These are phyloP conservation scores for Byasa hedistus DNA, from an alignment of 2,888 invertebrate species.

Conservation along the genomic window DNA sequence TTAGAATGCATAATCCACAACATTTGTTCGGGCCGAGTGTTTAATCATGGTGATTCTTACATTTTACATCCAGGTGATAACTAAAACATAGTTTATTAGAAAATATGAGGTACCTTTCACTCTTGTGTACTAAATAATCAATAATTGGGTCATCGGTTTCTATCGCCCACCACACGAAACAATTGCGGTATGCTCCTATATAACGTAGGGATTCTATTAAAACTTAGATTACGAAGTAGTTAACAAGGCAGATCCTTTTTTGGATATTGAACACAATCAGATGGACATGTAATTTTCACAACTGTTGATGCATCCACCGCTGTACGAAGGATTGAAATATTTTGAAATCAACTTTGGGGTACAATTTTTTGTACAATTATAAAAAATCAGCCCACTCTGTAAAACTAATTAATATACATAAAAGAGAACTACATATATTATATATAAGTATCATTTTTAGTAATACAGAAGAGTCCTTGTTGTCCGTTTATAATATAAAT, in stretches of 20 bases:
- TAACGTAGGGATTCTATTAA: background rate
- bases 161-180: background rate
- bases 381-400: no score
- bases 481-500: background rate
- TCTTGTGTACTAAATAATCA: background rate
- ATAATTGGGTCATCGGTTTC: background rate
- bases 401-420: no score
- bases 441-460: no score
- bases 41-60: background rate
- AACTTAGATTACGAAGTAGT: background rate
- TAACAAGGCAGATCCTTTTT: background rate
- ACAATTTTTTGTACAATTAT: no score
- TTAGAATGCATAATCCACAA: no score
- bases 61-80: background rate
- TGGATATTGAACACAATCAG: no score
- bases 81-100: background rate
- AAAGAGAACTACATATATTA: no score
- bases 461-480: background rate
- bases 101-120: background rate
- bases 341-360: no score
- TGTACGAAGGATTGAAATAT: no score
- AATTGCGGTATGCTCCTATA: background rate
- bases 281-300: no score
- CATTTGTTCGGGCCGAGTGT: background rate
- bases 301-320: no score